Evolutionary conservation across 2,888 invertebrate genomes (phyloP).

Genomic region (Cancer borealis): DNA sequence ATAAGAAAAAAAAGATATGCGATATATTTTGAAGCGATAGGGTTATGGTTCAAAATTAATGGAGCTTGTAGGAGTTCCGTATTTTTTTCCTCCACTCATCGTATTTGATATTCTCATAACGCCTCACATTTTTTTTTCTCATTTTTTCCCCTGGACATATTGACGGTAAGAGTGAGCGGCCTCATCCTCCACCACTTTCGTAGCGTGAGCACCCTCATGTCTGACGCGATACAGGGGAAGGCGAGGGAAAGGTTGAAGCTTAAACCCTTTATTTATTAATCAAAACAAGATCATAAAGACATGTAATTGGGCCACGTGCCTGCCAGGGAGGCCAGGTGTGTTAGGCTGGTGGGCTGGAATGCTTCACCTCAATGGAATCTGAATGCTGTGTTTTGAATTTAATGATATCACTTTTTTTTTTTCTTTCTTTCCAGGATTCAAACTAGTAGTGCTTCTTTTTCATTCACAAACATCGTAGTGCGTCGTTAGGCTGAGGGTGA

Average conservation of each 20-base stretch:
- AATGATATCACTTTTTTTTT: not conserved
- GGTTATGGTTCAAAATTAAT: not conserved
- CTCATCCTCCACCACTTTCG: not conserved
- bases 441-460: not conserved
- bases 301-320: conserved; percentile 11
- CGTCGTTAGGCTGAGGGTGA: not conserved
- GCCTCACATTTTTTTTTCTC: not conserved
- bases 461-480: not conserved
- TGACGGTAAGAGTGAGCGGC: not conserved
- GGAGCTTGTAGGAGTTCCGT: not conserved
- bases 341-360: not conserved
- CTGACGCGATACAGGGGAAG: not conserved
- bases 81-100: not conserved
- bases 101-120: conserved; percentile 16
- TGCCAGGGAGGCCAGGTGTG: not conserved
- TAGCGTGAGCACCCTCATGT: not conserved
- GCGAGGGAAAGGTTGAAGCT: not conserved
- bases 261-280: not conserved
- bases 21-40: not conserved
- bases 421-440: too few species aligned
- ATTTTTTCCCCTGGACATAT: not conserved
- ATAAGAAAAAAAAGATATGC: not conserved
- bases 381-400: not conserved
- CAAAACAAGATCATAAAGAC: conserved; percentile 12
- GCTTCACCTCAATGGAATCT: not conserved